Conservation (phyloP, 1,140 invertebrate genomes). For the Propsilocerus akamusi region DNA sequence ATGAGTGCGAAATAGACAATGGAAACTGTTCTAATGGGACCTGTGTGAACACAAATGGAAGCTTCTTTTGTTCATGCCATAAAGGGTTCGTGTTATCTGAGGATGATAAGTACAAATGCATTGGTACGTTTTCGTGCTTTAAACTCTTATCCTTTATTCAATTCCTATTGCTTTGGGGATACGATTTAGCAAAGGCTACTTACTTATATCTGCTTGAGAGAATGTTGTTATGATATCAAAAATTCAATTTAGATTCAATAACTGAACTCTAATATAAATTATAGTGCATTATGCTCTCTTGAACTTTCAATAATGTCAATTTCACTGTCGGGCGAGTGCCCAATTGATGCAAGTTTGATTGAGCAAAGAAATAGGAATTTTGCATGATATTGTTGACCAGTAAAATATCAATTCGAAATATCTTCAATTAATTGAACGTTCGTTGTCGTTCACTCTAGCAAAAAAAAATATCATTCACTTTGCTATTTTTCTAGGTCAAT, state of each 20-base stretch:
- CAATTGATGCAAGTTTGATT: neutral
- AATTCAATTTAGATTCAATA: neutral
- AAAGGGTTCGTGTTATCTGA: conserved; percentile 16
- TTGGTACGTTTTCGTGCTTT: conserved; percentile 16
- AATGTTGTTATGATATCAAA: no score
- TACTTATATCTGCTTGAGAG: no score
- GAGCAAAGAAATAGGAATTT: neutral
- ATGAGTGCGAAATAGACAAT: conserved; percentile 41
- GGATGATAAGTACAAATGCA: conserved; percentile 18
- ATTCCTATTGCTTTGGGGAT: neutral
- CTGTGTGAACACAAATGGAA: conserved; percentile 46
- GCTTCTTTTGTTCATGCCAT: conserved; percentile 32
- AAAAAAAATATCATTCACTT: neutral
- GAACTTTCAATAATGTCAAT: neutral
- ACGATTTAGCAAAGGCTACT: no score
- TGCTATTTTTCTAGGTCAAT: neutral
- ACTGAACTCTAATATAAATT: neutral
- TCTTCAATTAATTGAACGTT: neutral
- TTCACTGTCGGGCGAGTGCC: neutral
- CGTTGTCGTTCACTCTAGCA: neutral
- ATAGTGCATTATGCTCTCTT: neutral
- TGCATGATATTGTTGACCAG: no score
- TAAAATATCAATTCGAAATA: neutral
- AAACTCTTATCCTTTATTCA: neutral
- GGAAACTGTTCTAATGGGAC: conserved; percentile 35